phyloP scores from a whole-genome alignment of 2,113 vertebrate genomes.

The Pomatorhinus ruficollis region DNA sequence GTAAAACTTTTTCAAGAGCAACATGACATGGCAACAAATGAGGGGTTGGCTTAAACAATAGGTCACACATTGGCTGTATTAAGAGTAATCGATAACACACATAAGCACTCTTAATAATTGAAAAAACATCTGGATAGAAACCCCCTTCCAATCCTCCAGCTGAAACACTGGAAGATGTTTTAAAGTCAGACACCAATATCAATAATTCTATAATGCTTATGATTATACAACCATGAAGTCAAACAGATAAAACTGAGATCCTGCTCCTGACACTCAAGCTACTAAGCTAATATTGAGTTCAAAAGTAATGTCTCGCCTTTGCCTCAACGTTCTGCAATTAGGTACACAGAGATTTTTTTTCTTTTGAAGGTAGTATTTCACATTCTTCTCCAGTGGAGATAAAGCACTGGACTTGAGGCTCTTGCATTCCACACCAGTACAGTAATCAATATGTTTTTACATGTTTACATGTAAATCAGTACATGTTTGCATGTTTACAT shows the following conservation, averaged over 20 bases:
- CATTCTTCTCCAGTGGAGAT: not conserved
- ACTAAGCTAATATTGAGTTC: not conserved
- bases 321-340: not conserved
- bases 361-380: not conserved
- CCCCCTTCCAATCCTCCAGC: not conserved
- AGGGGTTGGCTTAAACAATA: not conserved
- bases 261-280: not conserved
- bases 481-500: not conserved
- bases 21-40: not conserved
- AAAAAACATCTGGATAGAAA: not conserved
- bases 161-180: not conserved
- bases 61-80: not conserved
- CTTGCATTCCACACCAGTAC: not conserved
- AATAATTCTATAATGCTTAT: not conserved
- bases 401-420: accelerated
- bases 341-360: not conserved
- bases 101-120: not conserved
- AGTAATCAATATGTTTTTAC: not conserved
- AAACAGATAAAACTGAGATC: not conserved
- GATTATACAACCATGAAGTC: not conserved
- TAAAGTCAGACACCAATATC: not conserved
- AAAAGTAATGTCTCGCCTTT: accelerated
- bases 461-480: not conserved
- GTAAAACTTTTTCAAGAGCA: not conserved
- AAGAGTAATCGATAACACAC: not conserved